These are phyloP conservation scores for Orchesella cincta DNA, from an alignment of 1,140 invertebrate species.

Conservation along the genomic window DNA sequence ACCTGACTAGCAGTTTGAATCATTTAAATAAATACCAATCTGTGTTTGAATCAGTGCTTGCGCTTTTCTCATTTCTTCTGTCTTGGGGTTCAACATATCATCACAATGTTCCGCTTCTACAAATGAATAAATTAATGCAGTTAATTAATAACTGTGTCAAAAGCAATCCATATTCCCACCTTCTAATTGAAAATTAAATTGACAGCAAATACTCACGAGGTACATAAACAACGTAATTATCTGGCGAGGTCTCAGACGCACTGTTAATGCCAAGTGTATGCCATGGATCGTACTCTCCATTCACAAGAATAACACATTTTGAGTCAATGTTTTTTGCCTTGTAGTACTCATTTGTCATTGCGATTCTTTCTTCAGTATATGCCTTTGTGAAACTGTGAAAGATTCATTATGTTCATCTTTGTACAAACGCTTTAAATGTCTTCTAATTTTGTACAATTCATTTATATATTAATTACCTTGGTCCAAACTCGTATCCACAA, in stretches of 20 bases:
- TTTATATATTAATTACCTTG: neutral
- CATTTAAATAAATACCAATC: constrained; percentile 21
- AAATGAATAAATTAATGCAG: neutral
- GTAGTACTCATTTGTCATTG: constrained; percentile 4
- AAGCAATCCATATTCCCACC: neutral
- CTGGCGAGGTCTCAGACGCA: neutral
- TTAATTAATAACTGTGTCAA: neutral
- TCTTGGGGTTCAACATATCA: neutral
- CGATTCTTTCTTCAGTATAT: constrained; percentile 3
- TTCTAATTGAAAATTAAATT: neutral
- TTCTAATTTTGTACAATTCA: neutral
- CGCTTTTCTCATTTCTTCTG: neutral
- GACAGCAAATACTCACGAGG: neutral
- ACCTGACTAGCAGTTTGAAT: constrained; percentile 18
- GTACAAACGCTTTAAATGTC: neutral
- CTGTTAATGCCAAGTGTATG: constrained; percentile 12
- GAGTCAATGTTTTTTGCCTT: constrained; percentile 3
- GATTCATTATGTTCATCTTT: no score
- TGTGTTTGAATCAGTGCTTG: neutral
- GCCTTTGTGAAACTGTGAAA: constrained; percentile 1
- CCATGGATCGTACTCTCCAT: constrained; percentile 21
- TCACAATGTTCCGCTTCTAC: constrained; percentile 19
- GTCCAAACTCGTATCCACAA: neutral
- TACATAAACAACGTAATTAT: constrained; percentile 5
- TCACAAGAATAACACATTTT: constrained; percentile 25